Evolutionary conservation across 2,797 vertebrate species (phyloP), one percentile per base, ranked within the genome.

Genomic region (Bufotes viridis): DNA sequence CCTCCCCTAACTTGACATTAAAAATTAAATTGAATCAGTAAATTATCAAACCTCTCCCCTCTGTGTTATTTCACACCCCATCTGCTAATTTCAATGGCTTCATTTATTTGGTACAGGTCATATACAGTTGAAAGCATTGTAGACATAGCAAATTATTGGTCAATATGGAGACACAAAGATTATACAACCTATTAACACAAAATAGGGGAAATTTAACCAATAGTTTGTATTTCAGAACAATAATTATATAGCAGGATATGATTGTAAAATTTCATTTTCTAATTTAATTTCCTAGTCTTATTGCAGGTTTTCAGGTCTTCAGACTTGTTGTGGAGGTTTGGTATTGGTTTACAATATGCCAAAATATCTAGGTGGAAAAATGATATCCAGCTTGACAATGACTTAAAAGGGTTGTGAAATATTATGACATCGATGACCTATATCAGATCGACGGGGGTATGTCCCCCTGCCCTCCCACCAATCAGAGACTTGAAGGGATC

Each of bases 1-100:
- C 67, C 82, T 81, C 82, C 87, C 83, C 29, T 61, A 74, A 85
- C 69, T 85, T 34, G 76, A 70, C 87, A 88, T 63, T 89, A 86
- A 89, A 89, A 86, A 82, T 76, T 58, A 89, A 89, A 89, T 89
- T 89, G 78, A 89, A 67, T 78, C 84, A 82, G 88, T 89, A 89
- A 89, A 89, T 89, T 89, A 63, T 89, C 63, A 86, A 80, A 82
- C 63, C 60, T 81, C 83, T 85, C 63, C 82, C 60, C 63, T 79
- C 76, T 24, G 34, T 65, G 60, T 81, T 88, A 78, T 84, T 88
- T 88, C 81, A 88, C 81, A 88, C 51, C 26, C 82, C 63, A 84
- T 88, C 87, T 88, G 80, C 76, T 82, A 78, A 55, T 82, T 58
- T 61, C 53, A 22, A 79, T 22, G 60, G 49, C 42, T 29, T 34